Percentiles rank a stretch among this genome's conserved stretches.
Evolutionary conservation across 2,113 vertebrate genomes (phyloP).

Genomic region (Menura novaehollandiae): DNA sequence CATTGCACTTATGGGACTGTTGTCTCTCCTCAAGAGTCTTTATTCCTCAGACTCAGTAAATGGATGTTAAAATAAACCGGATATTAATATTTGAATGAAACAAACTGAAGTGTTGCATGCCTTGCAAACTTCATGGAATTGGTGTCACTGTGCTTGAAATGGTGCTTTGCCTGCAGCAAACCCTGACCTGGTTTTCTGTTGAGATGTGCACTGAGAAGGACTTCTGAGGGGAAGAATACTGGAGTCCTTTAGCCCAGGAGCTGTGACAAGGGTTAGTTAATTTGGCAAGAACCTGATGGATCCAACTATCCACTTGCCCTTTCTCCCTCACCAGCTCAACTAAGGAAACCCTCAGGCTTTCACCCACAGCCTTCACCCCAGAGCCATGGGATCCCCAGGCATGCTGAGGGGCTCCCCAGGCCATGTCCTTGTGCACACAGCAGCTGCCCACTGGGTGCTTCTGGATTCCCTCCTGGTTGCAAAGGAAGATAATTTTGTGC

Average conservation of each 20-base stretch:
- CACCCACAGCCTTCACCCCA: too few relatives aligned
- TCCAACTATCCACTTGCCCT: not conserved
- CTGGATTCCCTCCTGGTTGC: not conserved
- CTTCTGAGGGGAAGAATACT: not conserved
- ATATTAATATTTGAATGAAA: not conserved
- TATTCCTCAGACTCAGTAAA: not conserved
- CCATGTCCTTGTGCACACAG: rapidly evolving
- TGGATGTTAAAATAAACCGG: not conserved
- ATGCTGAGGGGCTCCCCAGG: not conserved
- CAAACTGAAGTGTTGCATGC: not conserved
- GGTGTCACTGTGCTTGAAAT: not conserved
- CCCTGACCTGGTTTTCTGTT: not conserved
- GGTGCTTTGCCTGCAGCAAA: not conserved
- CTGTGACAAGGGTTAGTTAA: not conserved
- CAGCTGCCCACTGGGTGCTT: not conserved
- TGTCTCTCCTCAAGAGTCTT: not conserved
- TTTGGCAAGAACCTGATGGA: not conserved
- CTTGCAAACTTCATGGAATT: not conserved
- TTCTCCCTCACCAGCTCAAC: not conserved
- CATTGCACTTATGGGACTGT: not conserved
- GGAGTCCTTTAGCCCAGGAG: not conserved
- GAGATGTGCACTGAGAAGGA: not conserved
- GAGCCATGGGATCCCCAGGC: not conserved
- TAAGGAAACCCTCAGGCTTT: not conserved
- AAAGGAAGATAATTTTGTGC: not conserved